Evolutionary conservation across 2,888 invertebrate species (phyloP).

Genomic region (Eupithecia abbreviata): DNA sequence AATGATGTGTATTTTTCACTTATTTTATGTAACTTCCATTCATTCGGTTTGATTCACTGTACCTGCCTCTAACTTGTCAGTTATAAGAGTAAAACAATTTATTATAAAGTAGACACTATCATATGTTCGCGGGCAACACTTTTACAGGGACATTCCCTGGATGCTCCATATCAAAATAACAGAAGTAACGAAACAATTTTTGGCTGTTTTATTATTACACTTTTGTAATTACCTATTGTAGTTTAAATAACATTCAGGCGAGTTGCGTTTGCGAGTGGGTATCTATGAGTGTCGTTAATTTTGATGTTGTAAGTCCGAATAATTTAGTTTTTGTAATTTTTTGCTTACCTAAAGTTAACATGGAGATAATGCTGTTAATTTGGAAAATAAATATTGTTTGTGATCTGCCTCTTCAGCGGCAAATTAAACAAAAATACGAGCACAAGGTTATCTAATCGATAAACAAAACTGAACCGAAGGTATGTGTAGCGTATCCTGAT

Average conservation of each 20-base stretch:
- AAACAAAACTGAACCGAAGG: conserved; percentile 20
- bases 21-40: background rate
- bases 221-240: background rate
- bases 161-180: conserved; percentile 7
- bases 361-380: conserved; percentile 13
- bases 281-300: conserved; percentile 1
- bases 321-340: background rate
- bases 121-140: background rate
- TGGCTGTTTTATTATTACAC: background rate
- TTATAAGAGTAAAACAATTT: background rate
- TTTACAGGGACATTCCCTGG: background rate
- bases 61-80: background rate
- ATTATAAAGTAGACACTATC: background rate
- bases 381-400: conserved; percentile 14
- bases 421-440: conserved; percentile 16
- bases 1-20: background rate
- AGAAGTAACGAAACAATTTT: background rate
- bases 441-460: conserved; percentile 8
- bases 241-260: background rate
- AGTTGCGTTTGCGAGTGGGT: background rate
- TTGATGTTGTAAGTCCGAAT: conserved; percentile 3
- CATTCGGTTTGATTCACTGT: background rate
- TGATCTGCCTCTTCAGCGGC: conserved; percentile 17
- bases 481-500: conserved; percentile 38
- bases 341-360: background rate